A percentile compares a stretch with the other conserved stretches of the same genome.
Conservation (phyloP, 1,140 invertebrate genomes). For the Zaprionus vittiger region DNA sequence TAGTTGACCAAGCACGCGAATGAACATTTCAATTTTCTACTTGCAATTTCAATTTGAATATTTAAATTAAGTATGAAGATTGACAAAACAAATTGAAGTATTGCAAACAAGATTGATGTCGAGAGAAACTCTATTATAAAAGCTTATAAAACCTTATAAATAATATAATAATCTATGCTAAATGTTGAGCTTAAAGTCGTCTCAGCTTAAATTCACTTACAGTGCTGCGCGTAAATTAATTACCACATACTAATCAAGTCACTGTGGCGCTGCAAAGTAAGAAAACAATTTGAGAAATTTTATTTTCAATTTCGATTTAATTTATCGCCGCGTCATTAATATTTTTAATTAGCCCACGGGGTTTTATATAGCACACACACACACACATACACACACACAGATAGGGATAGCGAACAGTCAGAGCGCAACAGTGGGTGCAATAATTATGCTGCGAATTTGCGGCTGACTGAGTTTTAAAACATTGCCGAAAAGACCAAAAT, state of each 20-base stretch:
- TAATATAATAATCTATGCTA: background rate
- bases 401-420: conserved; percentile 50
- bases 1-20: background rate
- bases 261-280: background rate
- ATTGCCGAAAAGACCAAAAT: conserved; percentile 23
- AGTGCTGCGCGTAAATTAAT: background rate
- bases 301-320: conserved; percentile 11
- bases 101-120: too few species aligned
- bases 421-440: conserved; percentile 39
- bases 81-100: background rate
- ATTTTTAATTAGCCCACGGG: conserved; percentile 40
- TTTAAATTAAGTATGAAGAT: background rate
- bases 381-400: conserved; percentile 11
- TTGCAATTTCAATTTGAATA: background rate
- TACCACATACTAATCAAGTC: background rate
- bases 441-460: conserved; percentile 50
- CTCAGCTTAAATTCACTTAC: background rate
- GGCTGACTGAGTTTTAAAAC: conserved; percentile 67
- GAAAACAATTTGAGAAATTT: conserved; percentile 4
- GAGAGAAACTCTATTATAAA: too few species aligned
- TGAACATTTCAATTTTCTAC: background rate
- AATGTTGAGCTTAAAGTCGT: background rate
- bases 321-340: conserved; percentile 15
- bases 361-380: conserved; percentile 4
- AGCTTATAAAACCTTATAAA: background rate